Evolutionary conservation across 2,113 vertebrate species (phyloP).

Genomic region (Tychaedon coryphoeus): DNA sequence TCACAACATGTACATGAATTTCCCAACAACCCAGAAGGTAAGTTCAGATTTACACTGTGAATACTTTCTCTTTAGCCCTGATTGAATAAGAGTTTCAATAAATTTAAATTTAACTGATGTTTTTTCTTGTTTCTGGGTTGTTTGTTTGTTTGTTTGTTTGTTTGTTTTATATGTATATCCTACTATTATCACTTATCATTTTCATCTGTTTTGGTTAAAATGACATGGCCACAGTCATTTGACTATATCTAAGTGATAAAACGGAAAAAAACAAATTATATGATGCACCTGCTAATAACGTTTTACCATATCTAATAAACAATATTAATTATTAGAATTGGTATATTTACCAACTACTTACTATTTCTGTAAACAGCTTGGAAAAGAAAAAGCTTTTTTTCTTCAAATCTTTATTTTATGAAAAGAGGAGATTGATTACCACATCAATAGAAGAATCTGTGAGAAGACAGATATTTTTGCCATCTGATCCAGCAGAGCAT

Average conservation of each 20-base stretch:
- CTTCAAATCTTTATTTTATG: neutral
- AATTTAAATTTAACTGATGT: neutral
- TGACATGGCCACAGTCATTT: neutral
- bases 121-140: neutral
- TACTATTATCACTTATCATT: neutral
- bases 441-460: neutral
- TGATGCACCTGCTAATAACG: neutral
- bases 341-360: neutral
- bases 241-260: neutral
- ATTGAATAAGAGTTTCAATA: neutral
- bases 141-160: neutral
- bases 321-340: neutral
- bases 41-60: neutral
- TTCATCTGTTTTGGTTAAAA: neutral
- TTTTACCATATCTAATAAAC: neutral
- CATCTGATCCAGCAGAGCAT: neutral
- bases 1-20: neutral
- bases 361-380: neutral
- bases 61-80: neutral
- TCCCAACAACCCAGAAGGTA: neutral
- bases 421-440: neutral
- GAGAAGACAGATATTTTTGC: neutral
- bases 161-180: neutral
- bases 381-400: rapidly evolving
- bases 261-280: neutral